Conservation (phyloP, 2,113 vertebrate genomes). For the Saiga tatarica region DNA sequence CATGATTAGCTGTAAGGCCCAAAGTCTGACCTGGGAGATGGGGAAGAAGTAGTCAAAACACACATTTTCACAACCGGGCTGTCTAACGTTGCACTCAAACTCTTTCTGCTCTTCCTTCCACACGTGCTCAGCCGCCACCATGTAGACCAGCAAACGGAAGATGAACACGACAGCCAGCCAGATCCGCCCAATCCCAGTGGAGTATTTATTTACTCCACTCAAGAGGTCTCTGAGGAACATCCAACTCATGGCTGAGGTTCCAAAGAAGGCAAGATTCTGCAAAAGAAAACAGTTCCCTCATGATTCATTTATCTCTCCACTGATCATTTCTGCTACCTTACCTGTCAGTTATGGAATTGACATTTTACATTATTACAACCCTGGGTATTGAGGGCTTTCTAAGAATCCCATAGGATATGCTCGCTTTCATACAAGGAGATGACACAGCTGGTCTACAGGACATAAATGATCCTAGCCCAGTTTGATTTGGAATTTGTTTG, state of each 20-base stretch:
- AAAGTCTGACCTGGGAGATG: constrained; percentile 89
- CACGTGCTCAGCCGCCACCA: constrained; percentile 88
- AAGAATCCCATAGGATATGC: not conserved
- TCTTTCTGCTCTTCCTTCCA: constrained; percentile 91
- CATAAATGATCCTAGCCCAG: not conserved
- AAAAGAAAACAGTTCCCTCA: constrained; percentile 67
- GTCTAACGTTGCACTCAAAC: constrained; percentile 89
- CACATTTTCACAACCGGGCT: constrained; percentile 91
- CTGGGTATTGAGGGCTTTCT: not conserved
- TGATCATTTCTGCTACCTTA: not conserved
- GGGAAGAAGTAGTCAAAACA: constrained; percentile 94
- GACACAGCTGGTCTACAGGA: not conserved
- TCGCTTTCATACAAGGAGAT: not conserved
- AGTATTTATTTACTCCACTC: constrained; percentile 91
- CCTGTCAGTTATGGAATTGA: not conserved
- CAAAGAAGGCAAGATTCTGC: constrained; percentile 55
- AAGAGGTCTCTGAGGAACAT: constrained; percentile 86
- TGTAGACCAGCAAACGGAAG: constrained; percentile 89
- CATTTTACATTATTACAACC: not conserved
- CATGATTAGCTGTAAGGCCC: constrained; percentile 92
- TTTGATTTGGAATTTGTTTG: not conserved
- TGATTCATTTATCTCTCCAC: not conserved
- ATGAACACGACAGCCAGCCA: constrained; percentile 90
- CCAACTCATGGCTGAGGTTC: constrained; percentile 88
- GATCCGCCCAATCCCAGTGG: constrained; percentile 88